phyloP scores from a whole-genome alignment of 1,140 invertebrate genomes.

The Danaus melanippus region DNA sequence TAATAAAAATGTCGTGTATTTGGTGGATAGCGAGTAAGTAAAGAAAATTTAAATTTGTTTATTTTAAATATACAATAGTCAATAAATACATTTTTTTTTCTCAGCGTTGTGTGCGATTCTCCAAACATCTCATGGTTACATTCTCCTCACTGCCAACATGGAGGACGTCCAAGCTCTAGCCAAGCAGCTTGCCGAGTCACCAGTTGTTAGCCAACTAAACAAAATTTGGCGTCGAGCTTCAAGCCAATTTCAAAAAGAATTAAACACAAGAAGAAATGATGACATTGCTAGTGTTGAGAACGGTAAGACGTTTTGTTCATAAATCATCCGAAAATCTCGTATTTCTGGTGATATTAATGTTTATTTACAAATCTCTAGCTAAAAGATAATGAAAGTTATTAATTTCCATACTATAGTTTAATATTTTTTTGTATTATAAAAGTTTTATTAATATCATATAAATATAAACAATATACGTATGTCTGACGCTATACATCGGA shows the following conservation, averaged over 20 bases:
- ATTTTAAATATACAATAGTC: too few species aligned
- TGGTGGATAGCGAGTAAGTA: conserved; percentile 10
- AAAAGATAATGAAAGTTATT: too few species aligned
- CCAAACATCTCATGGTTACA: conserved; percentile 29
- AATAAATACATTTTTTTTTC: conserved; percentile 1
- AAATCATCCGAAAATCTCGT: too few species aligned
- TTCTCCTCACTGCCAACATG: conserved; percentile 46
- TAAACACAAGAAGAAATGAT: conserved; percentile 7
- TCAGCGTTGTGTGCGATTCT: conserved; percentile 19
- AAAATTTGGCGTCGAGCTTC: conserved; percentile 38
- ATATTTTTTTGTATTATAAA: not conserved
- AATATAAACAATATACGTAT: too few species aligned
- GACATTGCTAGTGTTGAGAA: conserved; percentile 1
- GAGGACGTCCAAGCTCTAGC: conserved; percentile 41
- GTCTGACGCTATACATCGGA: too few species aligned
- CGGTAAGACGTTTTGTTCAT: not conserved
- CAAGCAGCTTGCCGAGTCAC: conserved; percentile 34
- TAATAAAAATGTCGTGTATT: conserved; percentile 4
- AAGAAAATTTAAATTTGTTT: too few species aligned
- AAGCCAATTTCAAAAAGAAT: conserved; percentile 25
- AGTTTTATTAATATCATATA: too few species aligned
- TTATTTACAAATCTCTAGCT: too few species aligned
- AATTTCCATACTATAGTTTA: conserved; percentile 1
- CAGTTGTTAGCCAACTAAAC: conserved; percentile 29
- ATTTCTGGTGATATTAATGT: too few species aligned